phyloP scores from a whole-genome alignment of 2,113 vertebrate genomes.

The Dipodomys spectabilis region DNA sequence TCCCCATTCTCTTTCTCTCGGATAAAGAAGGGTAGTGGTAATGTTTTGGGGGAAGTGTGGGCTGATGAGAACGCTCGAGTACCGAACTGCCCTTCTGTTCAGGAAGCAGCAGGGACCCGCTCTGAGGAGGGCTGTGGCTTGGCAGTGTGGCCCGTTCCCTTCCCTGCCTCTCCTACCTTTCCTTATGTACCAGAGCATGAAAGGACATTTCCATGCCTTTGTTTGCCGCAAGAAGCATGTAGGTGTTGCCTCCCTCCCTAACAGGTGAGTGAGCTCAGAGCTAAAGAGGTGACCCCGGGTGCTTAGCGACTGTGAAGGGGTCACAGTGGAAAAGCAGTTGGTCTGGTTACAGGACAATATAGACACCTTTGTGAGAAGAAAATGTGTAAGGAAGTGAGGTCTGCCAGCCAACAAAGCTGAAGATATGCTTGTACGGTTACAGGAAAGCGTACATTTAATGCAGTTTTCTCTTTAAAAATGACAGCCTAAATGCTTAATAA shows the following conservation, averaged over 20 bases:
- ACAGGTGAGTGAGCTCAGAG: not conserved
- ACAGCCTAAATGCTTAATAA: not conserved
- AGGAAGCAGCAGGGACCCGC: not conserved
- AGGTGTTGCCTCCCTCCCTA: not conserved
- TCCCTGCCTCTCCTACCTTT: slow-evolving; percentile 8
- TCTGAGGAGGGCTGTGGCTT: rapidly evolving
- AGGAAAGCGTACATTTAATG: not conserved
- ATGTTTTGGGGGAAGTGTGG: not conserved
- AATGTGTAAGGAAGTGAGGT: slow-evolving; percentile 29
- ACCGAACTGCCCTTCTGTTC: not conserved
- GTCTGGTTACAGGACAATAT: not conserved
- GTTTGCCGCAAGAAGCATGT: not conserved
- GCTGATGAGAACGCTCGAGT: not conserved
- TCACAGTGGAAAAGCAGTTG: not conserved
- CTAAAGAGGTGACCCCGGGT: not conserved
- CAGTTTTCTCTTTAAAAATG: not conserved
- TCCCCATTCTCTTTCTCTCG: not conserved
- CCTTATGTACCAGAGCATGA: not conserved
- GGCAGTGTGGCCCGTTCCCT: not conserved
- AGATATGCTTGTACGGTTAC: not conserved
- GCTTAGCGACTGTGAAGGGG: not conserved
- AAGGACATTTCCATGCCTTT: not conserved
- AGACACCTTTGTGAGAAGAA: not conserved
- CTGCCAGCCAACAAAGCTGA: not conserved
- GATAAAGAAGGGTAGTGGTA: slow-evolving; percentile 58